A percentile compares a stretch with the other conserved stretches of the same genome.
Conservation (phyloP, 2,113 vertebrate species). For the Glareola pratincola region DNA sequence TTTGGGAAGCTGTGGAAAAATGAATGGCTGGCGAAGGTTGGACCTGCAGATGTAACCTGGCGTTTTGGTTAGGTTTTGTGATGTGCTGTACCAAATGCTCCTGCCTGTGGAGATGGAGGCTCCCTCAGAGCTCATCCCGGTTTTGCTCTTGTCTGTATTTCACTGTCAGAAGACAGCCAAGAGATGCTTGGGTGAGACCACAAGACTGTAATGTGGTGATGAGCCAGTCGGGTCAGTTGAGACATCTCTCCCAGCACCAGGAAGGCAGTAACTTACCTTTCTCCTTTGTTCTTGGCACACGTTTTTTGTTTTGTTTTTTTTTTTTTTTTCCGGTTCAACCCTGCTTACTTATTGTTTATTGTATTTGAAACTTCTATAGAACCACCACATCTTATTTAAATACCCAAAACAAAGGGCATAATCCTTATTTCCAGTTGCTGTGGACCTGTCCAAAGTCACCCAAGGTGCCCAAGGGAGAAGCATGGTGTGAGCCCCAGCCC, state of each 20-base stretch:
- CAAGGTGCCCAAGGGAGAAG: background rate
- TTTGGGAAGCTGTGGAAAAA: background rate
- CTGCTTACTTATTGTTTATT: background rate
- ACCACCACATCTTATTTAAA: background rate
- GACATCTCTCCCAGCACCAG: background rate
- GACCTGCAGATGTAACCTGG: background rate
- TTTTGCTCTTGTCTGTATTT: background rate
- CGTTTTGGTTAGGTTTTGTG: background rate
- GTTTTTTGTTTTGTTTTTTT: too few species aligned
- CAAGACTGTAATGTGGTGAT: background rate
- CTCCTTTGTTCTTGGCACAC: background rate
- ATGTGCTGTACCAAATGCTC: background rate
- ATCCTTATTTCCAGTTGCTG: background rate
- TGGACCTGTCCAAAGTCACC: background rate
- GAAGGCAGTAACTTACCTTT: background rate
- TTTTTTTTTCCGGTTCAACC: too few species aligned
- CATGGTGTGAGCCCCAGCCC: background rate
- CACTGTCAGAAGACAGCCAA: background rate
- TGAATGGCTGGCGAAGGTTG: background rate
- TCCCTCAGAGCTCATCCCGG: background rate
- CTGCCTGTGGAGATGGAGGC: background rate
- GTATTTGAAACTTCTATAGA: background rate
- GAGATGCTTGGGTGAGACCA: background rate
- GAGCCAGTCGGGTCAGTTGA: background rate
- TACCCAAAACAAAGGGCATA: background rate